Conservation (phyloP, 2,888 invertebrate genomes). For the Chromoteleia sp. region DNA sequence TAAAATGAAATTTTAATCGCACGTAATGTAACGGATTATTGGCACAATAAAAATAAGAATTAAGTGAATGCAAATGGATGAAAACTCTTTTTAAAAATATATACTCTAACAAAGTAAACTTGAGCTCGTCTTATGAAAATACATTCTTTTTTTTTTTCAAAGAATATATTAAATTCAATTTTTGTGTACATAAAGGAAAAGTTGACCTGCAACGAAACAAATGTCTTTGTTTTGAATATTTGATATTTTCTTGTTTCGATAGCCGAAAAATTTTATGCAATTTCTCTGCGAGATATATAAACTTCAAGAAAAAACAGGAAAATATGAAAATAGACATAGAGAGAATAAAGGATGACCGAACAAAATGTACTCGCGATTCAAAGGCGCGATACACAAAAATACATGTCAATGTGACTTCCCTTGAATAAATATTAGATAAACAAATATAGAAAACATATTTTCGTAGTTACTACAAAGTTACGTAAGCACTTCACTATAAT, state of each 20-base stretch:
- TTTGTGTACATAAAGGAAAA: conserved; percentile 1
- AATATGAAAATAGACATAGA: conserved; percentile 2
- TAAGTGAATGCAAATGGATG: background rate
- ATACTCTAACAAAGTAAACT: background rate
- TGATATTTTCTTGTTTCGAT: background rate
- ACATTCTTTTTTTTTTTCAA: background rate
- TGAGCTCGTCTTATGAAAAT: background rate
- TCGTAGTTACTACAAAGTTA: background rate
- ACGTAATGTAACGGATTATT: no score
- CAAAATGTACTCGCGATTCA: conserved; percentile 12
- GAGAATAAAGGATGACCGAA: background rate
- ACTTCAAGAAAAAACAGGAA: conserved; percentile 15
- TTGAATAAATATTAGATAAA: conserved; percentile 3
- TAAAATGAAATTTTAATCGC: no score
- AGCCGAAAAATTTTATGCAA: conserved; percentile 6
- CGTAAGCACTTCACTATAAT: conserved; percentile 6
- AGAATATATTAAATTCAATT: background rate
- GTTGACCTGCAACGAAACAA: background rate
- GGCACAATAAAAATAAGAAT: no score
- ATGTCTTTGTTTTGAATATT: conserved; percentile 15
- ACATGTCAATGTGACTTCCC: conserved; percentile 12
- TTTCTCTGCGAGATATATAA: conserved; percentile 3
- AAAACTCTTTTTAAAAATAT: background rate
- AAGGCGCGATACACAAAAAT: conserved; percentile 17
- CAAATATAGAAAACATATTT: background rate